Percentiles rank a stretch among this genome's conserved stretches.
Conservation (phyloP, 2,113 vertebrate species). For the Oceanodroma tethys region DNA sequence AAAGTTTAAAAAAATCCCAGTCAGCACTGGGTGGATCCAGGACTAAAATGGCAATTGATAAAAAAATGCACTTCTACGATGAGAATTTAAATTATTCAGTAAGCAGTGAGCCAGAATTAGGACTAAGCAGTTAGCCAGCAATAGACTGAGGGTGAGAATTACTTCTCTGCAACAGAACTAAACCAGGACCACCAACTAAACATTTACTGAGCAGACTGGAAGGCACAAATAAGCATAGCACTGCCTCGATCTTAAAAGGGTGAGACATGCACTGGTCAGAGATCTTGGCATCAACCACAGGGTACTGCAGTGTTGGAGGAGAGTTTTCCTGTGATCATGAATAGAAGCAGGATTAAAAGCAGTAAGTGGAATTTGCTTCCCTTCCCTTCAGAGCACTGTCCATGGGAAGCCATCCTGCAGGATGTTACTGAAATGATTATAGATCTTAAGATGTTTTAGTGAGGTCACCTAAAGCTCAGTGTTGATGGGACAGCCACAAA, state of each 20-base stretch:
- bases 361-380: background rate
- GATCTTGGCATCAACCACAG: background rate
- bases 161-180: background rate
- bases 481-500: background rate
- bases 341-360: background rate
- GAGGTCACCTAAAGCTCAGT: background rate
- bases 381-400: background rate
- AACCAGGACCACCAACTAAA: background rate
- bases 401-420: background rate
- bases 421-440: background rate
- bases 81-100: background rate
- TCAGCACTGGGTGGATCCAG: background rate
- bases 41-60: background rate
- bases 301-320: background rate
- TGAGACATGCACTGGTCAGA: background rate
- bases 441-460: background rate
- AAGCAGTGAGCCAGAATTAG: background rate
- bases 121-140: background rate
- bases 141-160: background rate
- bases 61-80: background rate
- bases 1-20: background rate
- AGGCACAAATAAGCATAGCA: background rate
- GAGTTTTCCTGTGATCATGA: background rate
- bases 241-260: background rate
- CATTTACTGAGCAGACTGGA: background rate